phyloP scores from a whole-genome alignment of 2,888 invertebrate genomes.

The Cheilosia urbana region DNA sequence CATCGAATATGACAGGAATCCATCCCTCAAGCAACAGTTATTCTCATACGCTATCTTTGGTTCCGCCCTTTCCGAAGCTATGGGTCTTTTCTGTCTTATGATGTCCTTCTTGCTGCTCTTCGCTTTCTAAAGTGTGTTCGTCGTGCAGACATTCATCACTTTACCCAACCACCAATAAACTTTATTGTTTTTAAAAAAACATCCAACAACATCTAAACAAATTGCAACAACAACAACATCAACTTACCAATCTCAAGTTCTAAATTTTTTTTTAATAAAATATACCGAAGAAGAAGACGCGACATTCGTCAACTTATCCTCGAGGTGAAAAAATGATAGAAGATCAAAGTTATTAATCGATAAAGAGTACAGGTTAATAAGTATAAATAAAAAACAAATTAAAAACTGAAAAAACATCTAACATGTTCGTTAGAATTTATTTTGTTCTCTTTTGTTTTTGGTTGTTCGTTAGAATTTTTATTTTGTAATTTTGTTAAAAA shows the following conservation, averaged over 20 bases:
- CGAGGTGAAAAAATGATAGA: slow-evolving; percentile 58
- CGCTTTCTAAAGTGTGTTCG: slow-evolving; percentile 89
- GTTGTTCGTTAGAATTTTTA: slow-evolving; percentile 41
- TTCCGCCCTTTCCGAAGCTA: slow-evolving; percentile 98
- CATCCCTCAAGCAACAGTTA: slow-evolving; percentile 98
- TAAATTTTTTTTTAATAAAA: slow-evolving; percentile 57
- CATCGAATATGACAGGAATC: slow-evolving; percentile 98
- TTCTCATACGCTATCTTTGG: slow-evolving; percentile 99
- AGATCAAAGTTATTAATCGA: slow-evolving; percentile 74
- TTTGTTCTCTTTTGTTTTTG: slow-evolving; percentile 50
- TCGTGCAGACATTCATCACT: slow-evolving; percentile 61
- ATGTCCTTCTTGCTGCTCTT: slow-evolving; percentile 98
- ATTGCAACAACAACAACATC: slow-evolving; percentile 65
- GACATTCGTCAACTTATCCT: slow-evolving; percentile 61
- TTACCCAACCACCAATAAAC: slow-evolving; percentile 65
- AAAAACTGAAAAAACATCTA: slow-evolving; percentile 59
- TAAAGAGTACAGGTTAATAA: slow-evolving; percentile 72
- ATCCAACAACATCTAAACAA: slow-evolving; percentile 77
- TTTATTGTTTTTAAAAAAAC: slow-evolving; percentile 83
- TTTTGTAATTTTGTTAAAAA: slow-evolving; percentile 33
- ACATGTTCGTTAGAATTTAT: slow-evolving; percentile 51
- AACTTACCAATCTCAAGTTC: slow-evolving; percentile 69
- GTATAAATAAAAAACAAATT: slow-evolving; percentile 70
- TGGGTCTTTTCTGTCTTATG: slow-evolving; percentile 99
- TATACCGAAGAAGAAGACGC: slow-evolving; percentile 38